These are phyloP conservation scores for Clarias batrachus DNA, from an alignment of 2,113 vertebrate genomes.

Conservation along the genomic window DNA sequence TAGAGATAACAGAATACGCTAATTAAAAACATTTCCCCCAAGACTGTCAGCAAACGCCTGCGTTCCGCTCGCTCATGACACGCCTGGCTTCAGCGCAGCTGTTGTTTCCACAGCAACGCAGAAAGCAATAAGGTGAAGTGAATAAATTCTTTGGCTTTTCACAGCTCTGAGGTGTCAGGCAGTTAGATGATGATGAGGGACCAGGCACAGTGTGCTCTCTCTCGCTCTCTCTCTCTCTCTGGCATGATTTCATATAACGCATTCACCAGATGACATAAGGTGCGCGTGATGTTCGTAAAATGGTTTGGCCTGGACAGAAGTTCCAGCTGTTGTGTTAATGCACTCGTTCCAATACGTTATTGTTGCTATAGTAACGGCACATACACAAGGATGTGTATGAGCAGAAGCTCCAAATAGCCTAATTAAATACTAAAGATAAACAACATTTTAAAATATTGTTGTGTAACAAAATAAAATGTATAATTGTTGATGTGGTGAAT, in stretches of 20 bases:
- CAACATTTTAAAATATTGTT: neutral
- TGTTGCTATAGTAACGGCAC: neutral
- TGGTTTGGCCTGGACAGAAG: neutral
- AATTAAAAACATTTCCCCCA: constrained; percentile 49
- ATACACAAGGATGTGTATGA: neutral
- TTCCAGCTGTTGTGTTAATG: neutral
- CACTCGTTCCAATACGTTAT: neutral
- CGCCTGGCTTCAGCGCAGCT: constrained; percentile 34
- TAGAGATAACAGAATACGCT: constrained; percentile 25
- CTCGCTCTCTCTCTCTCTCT: neutral
- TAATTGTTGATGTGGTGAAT: neutral
- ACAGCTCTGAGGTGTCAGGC: constrained; percentile 24
- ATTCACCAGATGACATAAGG: neutral
- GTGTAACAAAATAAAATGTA: neutral
- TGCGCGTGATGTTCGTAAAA: neutral
- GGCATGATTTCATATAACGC: neutral
- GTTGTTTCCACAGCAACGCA: constrained; percentile 73
- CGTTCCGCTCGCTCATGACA: constrained; percentile 38
- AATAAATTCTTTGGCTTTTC: constrained; percentile 58
- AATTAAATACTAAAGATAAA: neutral
- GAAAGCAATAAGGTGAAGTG: constrained; percentile 61
- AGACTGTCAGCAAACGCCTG: constrained; percentile 41
- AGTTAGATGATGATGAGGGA: constrained; percentile 4
- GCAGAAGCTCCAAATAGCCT: neutral
- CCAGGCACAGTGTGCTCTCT: neutral